These are phyloP conservation scores for Agriopis marginaria DNA, from an alignment of 2,888 invertebrate species.

Conservation along the genomic window DNA sequence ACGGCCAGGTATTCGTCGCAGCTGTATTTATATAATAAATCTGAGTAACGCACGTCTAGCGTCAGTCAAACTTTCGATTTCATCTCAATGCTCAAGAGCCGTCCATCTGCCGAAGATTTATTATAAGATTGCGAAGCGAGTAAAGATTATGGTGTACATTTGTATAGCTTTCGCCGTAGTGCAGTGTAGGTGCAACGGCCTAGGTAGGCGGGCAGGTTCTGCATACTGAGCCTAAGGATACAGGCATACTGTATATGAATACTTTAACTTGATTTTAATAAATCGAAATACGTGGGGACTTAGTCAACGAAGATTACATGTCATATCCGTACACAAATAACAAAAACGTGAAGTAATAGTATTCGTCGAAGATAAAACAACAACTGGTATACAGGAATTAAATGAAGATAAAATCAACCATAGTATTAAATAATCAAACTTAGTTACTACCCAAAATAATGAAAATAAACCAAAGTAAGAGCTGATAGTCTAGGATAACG, in stretches of 20 bases:
- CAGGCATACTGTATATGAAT: conserved; percentile 34
- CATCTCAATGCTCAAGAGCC: conserved; percentile 39
- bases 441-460: neutral
- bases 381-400: neutral
- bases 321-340: neutral
- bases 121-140: conserved; percentile 22
- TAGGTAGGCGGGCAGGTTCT: conserved; percentile 65
- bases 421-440: neutral
- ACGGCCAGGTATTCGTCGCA: conserved; percentile 31
- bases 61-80: conserved; percentile 49
- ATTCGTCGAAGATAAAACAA: neutral
- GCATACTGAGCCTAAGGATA: conserved; percentile 45
- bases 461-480: conserved; percentile 4
- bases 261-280: neutral
- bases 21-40: conserved; percentile 41
- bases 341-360: neutral
- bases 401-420: no score
- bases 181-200: conserved; percentile 60
- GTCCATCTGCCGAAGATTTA: conserved; percentile 30
- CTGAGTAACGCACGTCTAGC: conserved; percentile 37
- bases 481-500: conserved; percentile 10
- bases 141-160: conserved; percentile 18
- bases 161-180: conserved; percentile 28
- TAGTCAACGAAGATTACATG: conserved; percentile 17
- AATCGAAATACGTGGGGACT: conserved; percentile 3